Evolutionary conservation across 2,888 invertebrate genomes (phyloP).

Genomic region (Endotricha flammealis): DNA sequence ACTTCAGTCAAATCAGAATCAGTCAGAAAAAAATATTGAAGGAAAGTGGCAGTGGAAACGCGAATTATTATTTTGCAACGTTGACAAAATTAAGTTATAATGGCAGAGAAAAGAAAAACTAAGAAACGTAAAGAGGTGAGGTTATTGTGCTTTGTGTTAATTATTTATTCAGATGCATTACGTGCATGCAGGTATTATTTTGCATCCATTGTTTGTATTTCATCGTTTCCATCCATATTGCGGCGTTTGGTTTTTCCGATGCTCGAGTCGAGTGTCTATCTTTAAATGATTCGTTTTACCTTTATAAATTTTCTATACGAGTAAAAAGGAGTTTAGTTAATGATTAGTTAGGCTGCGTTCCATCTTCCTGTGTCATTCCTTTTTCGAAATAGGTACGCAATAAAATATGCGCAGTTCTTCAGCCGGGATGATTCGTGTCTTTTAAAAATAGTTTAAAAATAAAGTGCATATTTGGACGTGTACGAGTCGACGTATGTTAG

Average conservation of each 20-base stretch:
- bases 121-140: conserved; percentile 73
- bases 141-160: conserved; percentile 7
- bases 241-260: conserved; percentile 28
- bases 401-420: conserved; percentile 43
- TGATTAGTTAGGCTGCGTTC: too few relatives aligned
- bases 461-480: not conserved
- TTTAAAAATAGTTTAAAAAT: conserved; percentile 38
- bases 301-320: too few relatives aligned
- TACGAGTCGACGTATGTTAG: too few relatives aligned
- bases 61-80: conserved; percentile 31
- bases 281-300: too few relatives aligned
- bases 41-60: conserved; percentile 1
- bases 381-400: conserved; percentile 18
- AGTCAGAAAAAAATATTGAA: too few relatives aligned
- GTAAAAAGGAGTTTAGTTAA: too few relatives aligned
- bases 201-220: conserved; percentile 21
- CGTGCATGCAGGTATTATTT: conserved; percentile 4
- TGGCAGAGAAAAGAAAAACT: conserved; percentile 73
- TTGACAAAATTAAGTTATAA: conserved; percentile 54
- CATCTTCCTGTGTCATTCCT: too few relatives aligned
- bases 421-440: conserved; percentile 36
- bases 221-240: conserved; percentile 28
- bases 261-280: too few relatives aligned
- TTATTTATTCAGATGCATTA: too few relatives aligned
- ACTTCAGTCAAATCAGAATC: too few relatives aligned